Conservation (phyloP, 1,140 invertebrate genomes). For the Drosophila rufa region DNA sequence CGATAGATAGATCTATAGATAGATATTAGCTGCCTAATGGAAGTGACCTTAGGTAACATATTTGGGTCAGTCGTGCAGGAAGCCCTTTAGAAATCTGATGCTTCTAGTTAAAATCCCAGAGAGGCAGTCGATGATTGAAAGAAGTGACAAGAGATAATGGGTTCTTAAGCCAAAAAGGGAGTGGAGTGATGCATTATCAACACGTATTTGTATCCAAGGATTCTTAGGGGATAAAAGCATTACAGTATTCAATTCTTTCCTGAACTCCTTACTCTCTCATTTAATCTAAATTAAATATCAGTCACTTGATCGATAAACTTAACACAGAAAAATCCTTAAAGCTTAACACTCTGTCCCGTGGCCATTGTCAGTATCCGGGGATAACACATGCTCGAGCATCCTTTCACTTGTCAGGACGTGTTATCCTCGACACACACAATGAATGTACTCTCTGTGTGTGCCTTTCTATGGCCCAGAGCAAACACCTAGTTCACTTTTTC, state of each 20-base stretch:
- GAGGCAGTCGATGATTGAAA: background rate
- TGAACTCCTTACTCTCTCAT: background rate
- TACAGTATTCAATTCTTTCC: no score
- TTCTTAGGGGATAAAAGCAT: background rate
- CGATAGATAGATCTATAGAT: constrained; percentile 17
- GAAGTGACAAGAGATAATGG: constrained; percentile 16
- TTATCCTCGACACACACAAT: constrained; percentile 43
- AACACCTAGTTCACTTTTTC: constrained; percentile 69
- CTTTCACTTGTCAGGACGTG: constrained; percentile 74
- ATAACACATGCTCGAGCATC: constrained; percentile 48
- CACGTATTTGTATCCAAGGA: background rate
- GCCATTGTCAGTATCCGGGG: constrained; percentile 25
- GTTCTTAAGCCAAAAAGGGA: background rate
- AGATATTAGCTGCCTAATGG: constrained; percentile 30
- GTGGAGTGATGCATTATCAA: background rate
- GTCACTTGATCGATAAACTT: background rate
- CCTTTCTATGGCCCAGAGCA: constrained; percentile 59
- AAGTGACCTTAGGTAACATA: constrained; percentile 38
- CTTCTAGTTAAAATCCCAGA: background rate
- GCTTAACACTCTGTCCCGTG: constrained; percentile 4
- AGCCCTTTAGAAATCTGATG: constrained; percentile 8
- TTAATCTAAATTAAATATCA: background rate
- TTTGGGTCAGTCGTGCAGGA: constrained; percentile 47
- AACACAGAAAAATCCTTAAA: constrained; percentile 16
- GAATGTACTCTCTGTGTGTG: constrained; percentile 10